phyloP scores from a whole-genome alignment of 1,140 invertebrate species.

The Camponotus floridanus region DNA sequence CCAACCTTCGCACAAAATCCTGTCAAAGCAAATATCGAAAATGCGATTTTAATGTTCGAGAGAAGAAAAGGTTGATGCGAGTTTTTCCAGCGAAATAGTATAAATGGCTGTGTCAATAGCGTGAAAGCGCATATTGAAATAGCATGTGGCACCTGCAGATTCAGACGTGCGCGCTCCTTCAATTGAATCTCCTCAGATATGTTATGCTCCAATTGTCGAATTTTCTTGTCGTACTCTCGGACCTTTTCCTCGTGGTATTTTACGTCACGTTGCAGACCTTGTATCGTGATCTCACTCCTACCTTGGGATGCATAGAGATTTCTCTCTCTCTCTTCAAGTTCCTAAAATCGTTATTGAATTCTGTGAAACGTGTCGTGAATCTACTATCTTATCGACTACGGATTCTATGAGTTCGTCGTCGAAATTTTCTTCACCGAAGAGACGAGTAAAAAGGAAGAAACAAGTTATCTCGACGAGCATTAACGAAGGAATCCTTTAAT shows the following conservation, averaged over 20 bases:
- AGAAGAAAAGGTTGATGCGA: neutral
- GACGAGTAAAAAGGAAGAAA: neutral
- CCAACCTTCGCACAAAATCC: slow-evolving; percentile 90
- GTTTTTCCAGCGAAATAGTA: neutral
- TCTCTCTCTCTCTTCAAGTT: slow-evolving; percentile 91
- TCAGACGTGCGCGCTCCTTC: slow-evolving; percentile 77
- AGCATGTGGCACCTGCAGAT: slow-evolving; percentile 73
- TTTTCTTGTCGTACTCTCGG: slow-evolving; percentile 91
- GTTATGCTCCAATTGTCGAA: slow-evolving; percentile 90
- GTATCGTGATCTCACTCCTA: slow-evolving; percentile 90
- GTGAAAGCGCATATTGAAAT: neutral
- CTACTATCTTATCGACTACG: neutral
- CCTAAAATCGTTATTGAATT: slow-evolving; percentile 79
- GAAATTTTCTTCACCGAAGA: neutral
- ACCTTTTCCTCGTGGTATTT: slow-evolving; percentile 91
- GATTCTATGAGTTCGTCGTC: neutral
- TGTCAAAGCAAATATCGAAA: slow-evolving; percentile 75
- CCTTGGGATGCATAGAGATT: slow-evolving; percentile 87
- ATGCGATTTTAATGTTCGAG: neutral
- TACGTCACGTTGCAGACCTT: slow-evolving; percentile 91
- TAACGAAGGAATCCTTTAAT: slow-evolving; percentile 11
- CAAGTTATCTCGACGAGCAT: slow-evolving; percentile 5
- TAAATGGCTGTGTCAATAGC: neutral
- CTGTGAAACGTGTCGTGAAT: neutral
- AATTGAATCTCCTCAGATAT: slow-evolving; percentile 88